Base-by-base conservation (phyloP, 2,113 vertebrate genomes). In the Catharus minimus region DNA sequence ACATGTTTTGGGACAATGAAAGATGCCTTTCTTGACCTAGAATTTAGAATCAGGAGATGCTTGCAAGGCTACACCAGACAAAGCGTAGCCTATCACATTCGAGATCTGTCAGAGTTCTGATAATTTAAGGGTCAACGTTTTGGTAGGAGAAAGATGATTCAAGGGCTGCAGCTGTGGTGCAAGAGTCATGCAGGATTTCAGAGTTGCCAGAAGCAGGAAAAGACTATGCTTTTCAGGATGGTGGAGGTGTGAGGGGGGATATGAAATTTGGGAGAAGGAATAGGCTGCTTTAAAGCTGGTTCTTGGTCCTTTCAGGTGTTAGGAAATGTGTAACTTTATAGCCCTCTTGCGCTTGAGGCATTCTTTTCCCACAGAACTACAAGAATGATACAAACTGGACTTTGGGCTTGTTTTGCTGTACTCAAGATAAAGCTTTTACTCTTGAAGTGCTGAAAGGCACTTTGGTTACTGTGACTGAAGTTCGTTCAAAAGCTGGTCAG, bases 51-150 rank as follows among this genome's bases (percentile, higher is more conserved):
- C 26, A 1, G 13, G 65, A 69, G 20, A 71, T 21, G 38, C 26
- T 23, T 38, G 26, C 32, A 36, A 52, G 16, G 38, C 46, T 61
- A 43, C 3, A 7, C 20, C 38, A 61, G 32, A 24, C 20, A 61
- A 30, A 60, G 10, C 1, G 0, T 1, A 18, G 32, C 46, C 41
- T 17, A 26, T 36, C 9, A 28, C 20, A 49, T 15, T 33, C 0
- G 1, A 69, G 30, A 60, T 69, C 15, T 30, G 15, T 52, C 66
- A 52, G 13, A 44, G 20, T 61, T 32, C 30, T 24, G 36, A 13
- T 53, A 38, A 61, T 32, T 44, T 36, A 53, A 61, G 38, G 26
- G 26, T 52, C 56, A 21, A 10, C 1, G 0, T 43, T 60, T 60
- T 69, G 20, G 32, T 20, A 20, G 26, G 44, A 60, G 26, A 33